Evolutionary conservation across 2,113 vertebrate species (phyloP).

Genomic region (Neopipo cinnamomea): DNA sequence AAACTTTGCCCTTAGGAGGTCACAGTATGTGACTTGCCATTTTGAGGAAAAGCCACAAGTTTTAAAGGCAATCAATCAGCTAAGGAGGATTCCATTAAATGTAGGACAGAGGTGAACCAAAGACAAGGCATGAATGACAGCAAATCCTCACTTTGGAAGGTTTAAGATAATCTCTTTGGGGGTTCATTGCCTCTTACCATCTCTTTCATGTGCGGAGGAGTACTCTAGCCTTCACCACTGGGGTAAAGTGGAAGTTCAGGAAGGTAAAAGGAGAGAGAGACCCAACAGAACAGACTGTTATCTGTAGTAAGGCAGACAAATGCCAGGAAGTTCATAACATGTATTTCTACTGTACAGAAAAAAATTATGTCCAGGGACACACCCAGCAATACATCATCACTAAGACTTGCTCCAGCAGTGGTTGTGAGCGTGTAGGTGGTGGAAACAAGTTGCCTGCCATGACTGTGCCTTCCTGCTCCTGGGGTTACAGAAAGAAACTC

Average conservation of each 20-base stretch:
- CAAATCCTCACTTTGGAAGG: neutral
- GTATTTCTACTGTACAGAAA: neutral
- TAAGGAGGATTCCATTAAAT: neutral
- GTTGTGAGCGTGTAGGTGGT: neutral
- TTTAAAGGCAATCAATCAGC: neutral
- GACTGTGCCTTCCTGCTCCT: neutral
- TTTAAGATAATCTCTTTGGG: neutral
- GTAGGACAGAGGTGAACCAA: neutral
- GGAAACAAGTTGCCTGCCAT: neutral
- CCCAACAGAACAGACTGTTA: neutral
- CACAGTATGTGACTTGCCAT: neutral
- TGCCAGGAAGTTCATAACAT: neutral
- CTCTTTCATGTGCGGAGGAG: neutral
- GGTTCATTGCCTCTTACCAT: neutral
- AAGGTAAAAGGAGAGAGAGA: neutral
- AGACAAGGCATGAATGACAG: neutral
- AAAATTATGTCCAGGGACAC: neutral
- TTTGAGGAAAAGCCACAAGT: neutral
- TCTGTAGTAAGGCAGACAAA: neutral
- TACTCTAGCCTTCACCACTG: neutral
- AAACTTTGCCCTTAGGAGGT: neutral
- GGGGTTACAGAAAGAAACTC: neutral
- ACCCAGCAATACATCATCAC: neutral
- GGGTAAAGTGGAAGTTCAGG: neutral
- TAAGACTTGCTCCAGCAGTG: neutral